Evolutionary conservation across 2,888 invertebrate genomes (phyloP), one percentile per base, ranked within the genome.

Genomic region (Dilophus febrilis): DNA sequence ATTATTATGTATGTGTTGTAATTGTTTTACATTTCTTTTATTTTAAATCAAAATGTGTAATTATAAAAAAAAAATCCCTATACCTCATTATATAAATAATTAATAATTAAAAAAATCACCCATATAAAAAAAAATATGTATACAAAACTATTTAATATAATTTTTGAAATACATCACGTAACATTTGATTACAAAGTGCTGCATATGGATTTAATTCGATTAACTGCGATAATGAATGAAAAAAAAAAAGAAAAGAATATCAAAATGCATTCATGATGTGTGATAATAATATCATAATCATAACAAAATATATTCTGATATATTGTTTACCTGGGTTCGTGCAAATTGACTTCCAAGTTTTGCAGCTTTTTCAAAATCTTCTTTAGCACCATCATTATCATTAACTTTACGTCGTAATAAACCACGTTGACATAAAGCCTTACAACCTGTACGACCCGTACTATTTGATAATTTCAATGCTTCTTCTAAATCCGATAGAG

Each of bases 141-240:
- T 8, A 22, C 30, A 30, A 4, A 30, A 10, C n/a, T n/a, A 30
- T 59, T 61, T 40, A 66, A 59, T 40, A 66, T 50, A 54, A 57
- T 47, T 64, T 61, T 34, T 70, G 65, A 64, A 85, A 76, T 33
- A 86, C 82, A 62, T 87, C 77, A 39, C 72, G 68, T 41, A 92
- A 65, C 90, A 94, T 92, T 63, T 88, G 82, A 62, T 94, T 95
- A 63, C 94, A 95, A 39, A 94, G 71, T 0, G 91, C 92, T 4
- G 94, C 92, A 57, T 91, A 94, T 0, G 94, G 92, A 64, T 95
- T 94, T 55, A 91, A 58, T 54, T 85, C 78, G 4, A 88, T 77
- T 38, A 90, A 65, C 75, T 86, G n/a, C n/a, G n/a, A n/a, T n/a
- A n/a, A n/a, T n/a, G n/a, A n/a, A n/a, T n/a, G n/a, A n/a, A n/a